phyloP scores from a whole-genome alignment of 2,888 invertebrate species.

The Gasteruption jaculator region DNA sequence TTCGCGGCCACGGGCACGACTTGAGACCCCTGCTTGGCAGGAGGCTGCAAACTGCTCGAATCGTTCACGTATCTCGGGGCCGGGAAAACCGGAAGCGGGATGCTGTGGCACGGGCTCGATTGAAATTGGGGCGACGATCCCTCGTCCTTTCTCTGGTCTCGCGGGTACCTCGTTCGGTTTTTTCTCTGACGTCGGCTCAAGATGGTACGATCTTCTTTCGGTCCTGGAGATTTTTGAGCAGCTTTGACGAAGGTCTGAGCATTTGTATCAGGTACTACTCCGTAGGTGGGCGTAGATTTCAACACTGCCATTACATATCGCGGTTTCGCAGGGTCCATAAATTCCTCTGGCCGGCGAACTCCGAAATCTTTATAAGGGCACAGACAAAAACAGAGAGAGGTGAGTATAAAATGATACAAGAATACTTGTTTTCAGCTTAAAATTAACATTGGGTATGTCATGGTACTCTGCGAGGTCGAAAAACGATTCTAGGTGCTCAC shows the following conservation, averaged over 20 bases:
- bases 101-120: no score
- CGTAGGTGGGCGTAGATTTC: constrained; percentile 13
- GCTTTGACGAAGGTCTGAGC: no score
- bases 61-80: no score
- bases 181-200: constrained; percentile 56
- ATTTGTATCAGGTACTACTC: no score
- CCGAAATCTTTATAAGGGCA: constrained; percentile 46
- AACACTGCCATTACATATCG: constrained; percentile 7
- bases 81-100: no score
- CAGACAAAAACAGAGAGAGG: constrained; percentile 42
- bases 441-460: no score
- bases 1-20: not conserved
- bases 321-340: constrained; percentile 48
- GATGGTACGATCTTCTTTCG: constrained; percentile 47
- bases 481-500: no score
- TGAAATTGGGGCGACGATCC: no score
- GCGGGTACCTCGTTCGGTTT: constrained; percentile 46
- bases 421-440: no score
- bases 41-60: constrained; percentile 3
- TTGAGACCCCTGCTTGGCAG: constrained; percentile 6
- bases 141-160: no score
- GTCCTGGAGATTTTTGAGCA: not conserved
- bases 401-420: no score
- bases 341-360: constrained; percentile 51
- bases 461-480: no score